Conservation (phyloP, 2,888 invertebrate species). For the Empis livida region DNA sequence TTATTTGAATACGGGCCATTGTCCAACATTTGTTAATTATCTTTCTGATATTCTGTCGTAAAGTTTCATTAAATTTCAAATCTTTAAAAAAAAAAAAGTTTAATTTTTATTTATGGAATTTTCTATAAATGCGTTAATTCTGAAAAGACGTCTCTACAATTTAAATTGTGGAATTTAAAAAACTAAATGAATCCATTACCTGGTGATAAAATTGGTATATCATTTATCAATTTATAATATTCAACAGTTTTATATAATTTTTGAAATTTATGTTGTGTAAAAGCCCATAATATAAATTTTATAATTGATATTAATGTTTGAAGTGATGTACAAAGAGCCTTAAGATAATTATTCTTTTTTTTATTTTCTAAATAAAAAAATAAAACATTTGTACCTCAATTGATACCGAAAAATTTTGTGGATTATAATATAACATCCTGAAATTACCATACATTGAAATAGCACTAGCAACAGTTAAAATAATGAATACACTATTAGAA, state of each 20-base stretch:
- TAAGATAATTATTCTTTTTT: no score
- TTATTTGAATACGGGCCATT: slow-evolving; percentile 18
- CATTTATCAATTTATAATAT: slow-evolving; percentile 7
- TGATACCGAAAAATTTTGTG: no score
- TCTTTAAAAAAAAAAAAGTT: slow-evolving; percentile 15
- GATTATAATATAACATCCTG: no score
- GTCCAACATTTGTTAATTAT: slow-evolving; percentile 21
- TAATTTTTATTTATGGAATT: no score
- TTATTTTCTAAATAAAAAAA: no score
- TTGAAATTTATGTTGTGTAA: slow-evolving; percentile 5
- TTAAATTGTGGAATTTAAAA: no score
- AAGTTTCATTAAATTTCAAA: slow-evolving; percentile 13
- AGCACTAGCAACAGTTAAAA: no score
- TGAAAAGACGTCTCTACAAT: no score
- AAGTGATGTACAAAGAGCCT: slow-evolving; percentile 6
- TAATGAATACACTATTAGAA: no score
- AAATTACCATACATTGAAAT: no score
- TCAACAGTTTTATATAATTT: background rate
- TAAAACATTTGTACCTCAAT: no score
- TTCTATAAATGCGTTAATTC: no score
- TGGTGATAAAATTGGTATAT: slow-evolving; percentile 1
- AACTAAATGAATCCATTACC: slow-evolving; percentile 1
- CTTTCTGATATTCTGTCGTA: slow-evolving; percentile 16
- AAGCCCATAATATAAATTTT: slow-evolving; percentile 4
- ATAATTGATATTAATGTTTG: slow-evolving; percentile 7